Conservation (phyloP, 1,140 invertebrate species). For the Delia radicum region DNA sequence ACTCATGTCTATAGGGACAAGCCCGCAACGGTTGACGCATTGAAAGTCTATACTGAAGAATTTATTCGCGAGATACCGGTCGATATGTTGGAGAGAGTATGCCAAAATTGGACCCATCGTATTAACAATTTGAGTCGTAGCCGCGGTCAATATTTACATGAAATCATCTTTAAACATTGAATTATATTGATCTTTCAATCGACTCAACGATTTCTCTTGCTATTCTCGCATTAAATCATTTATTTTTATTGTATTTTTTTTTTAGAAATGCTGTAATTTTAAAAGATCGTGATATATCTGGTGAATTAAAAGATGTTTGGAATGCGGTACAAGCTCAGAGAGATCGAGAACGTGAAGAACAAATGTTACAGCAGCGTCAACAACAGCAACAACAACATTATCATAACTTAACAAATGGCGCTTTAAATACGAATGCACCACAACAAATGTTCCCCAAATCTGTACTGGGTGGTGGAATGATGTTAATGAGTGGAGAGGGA, state of each 20-base stretch:
- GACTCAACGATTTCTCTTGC: no score
- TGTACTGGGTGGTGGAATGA: slow-evolving; percentile 29
- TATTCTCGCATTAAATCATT: no score
- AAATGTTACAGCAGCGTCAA: slow-evolving; percentile 54
- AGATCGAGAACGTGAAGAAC: slow-evolving; percentile 59
- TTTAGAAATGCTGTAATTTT: slow-evolving; percentile 62
- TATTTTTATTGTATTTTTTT: slow-evolving; percentile 20
- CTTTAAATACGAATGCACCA: slow-evolving; percentile 30
- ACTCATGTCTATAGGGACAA: no score
- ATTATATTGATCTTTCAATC: no score
- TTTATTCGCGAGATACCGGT: no score
- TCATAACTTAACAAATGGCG: slow-evolving; percentile 43
- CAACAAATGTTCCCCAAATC: slow-evolving; percentile 54
- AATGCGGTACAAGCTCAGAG: slow-evolving; percentile 66
- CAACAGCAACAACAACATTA: slow-evolving; percentile 42
- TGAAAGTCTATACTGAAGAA: no score
- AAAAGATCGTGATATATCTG: slow-evolving; percentile 68
- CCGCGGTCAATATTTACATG: no score
- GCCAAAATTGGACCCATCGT: no score
- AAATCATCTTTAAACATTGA: no score
- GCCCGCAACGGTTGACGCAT: no score
- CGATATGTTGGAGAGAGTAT: no score
- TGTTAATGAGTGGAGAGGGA: background rate
- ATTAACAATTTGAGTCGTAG: no score
- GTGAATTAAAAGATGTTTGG: slow-evolving; percentile 73